phyloP scores from a whole-genome alignment of 2,888 invertebrate species.

The Rhopalosiphum nymphaeae region DNA sequence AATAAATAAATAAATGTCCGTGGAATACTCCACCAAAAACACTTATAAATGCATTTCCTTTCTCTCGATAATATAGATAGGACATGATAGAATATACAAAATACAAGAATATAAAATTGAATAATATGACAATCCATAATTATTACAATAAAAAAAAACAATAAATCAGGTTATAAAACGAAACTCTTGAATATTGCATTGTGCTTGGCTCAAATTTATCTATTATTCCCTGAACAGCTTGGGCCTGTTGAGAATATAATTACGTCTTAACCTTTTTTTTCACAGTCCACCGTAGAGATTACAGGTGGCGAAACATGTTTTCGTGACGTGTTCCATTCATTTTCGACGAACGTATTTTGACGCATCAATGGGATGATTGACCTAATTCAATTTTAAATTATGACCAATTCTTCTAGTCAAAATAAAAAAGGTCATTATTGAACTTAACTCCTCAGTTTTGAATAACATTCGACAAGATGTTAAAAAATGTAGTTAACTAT shows the following conservation, averaged over 20 bases:
- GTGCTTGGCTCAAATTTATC: background rate
- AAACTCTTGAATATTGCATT: background rate
- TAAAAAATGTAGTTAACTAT: background rate
- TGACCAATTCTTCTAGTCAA: background rate
- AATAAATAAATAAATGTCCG: background rate
- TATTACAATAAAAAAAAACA: background rate
- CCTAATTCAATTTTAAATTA: background rate
- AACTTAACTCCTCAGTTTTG: background rate
- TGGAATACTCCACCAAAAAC: background rate
- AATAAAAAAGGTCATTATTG: background rate
- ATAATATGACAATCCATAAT: conserved; percentile 11
- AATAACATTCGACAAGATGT: background rate
- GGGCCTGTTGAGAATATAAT: background rate
- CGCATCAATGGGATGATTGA: background rate
- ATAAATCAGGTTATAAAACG: background rate
- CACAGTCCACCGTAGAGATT: background rate
- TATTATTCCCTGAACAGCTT: background rate
- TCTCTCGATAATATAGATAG: background rate
- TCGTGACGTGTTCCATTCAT: background rate
- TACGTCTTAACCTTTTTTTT: background rate
- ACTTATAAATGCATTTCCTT: background rate
- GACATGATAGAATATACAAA: background rate
- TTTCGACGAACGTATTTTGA: background rate
- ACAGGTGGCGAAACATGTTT: background rate
- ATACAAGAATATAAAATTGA: background rate